phyloP scores from a whole-genome alignment of 2,888 invertebrate species.

The Sarcophaga subvicina region DNA sequence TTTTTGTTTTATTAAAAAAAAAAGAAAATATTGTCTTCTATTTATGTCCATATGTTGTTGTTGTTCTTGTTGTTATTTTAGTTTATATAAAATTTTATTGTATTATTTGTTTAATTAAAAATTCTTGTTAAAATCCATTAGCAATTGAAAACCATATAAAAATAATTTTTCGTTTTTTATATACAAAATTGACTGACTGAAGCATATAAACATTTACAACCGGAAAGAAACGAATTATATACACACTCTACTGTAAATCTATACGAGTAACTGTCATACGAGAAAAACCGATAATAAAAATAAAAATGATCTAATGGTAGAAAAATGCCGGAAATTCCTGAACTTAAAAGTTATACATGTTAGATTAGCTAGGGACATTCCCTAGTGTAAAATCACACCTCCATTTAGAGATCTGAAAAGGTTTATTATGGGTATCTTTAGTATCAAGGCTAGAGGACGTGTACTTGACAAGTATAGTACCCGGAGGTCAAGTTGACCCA shows the following conservation, averaged over 20 bases:
- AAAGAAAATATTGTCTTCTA: constrained; percentile 11
- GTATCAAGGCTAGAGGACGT: too few species aligned
- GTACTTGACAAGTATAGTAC: too few species aligned
- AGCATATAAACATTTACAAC: background rate
- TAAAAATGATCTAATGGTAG: background rate
- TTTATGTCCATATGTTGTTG: background rate
- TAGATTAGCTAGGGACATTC: too few species aligned
- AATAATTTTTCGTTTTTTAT: background rate
- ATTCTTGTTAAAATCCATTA: constrained; percentile 33
- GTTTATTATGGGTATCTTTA: too few species aligned
- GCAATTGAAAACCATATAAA: constrained; percentile 24
- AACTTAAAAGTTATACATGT: background rate
- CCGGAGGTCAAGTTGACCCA: too few species aligned
- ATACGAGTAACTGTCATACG: background rate
- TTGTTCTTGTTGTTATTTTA: background rate
- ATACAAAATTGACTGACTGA: background rate
- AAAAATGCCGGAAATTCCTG: background rate
- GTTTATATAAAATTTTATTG: background rate
- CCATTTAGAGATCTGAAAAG: too few species aligned
- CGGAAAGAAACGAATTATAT: background rate
- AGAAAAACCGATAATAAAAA: background rate
- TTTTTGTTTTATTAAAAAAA: background rate
- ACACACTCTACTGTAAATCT: background rate
- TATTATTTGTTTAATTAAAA: constrained; percentile 13
- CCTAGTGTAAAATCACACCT: too few species aligned